Evolutionary conservation across 2,113 vertebrate genomes (phyloP).

Genomic region (Capreolus pygargus): DNA sequence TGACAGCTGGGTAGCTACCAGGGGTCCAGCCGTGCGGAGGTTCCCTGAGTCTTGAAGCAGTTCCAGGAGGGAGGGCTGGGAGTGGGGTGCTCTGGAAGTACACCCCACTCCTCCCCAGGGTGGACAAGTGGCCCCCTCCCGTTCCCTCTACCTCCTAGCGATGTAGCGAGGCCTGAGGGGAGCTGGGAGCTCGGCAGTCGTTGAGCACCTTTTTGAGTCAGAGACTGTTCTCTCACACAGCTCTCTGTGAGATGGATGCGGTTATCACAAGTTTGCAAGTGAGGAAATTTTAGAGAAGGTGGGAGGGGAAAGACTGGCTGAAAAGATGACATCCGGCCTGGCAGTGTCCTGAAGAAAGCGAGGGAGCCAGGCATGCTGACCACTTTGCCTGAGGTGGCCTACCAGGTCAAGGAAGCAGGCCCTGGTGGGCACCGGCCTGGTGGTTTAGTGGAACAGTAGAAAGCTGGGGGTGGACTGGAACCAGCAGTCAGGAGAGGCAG

Average conservation of each 20-base stretch:
- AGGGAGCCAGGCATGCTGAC: not conserved
- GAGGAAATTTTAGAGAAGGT: not conserved
- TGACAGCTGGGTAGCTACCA: not conserved
- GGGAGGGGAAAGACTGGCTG: not conserved
- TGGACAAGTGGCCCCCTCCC: not conserved
- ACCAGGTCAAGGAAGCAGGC: not conserved
- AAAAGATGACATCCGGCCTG: not conserved
- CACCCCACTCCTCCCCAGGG: not conserved
- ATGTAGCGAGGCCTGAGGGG: not conserved
- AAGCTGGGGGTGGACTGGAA: not conserved
- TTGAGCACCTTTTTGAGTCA: not conserved
- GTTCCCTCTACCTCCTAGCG: accelerated
- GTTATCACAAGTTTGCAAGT: not conserved
- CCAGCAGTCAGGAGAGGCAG: not conserved
- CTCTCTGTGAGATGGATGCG: not conserved
- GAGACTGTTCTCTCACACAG: not conserved
- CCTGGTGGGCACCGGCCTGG: not conserved
- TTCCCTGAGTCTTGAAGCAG: not conserved
- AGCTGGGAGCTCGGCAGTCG: not conserved
- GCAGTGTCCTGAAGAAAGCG: not conserved
- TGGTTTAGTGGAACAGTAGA: not conserved
- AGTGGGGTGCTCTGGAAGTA: not conserved
- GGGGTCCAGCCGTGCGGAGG: not conserved
- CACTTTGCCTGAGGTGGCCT: not conserved
- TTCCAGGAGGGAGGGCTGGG: not conserved